Evolutionary conservation across 2,888 invertebrate species (phyloP).

Genomic region (Eurytoma californica): DNA sequence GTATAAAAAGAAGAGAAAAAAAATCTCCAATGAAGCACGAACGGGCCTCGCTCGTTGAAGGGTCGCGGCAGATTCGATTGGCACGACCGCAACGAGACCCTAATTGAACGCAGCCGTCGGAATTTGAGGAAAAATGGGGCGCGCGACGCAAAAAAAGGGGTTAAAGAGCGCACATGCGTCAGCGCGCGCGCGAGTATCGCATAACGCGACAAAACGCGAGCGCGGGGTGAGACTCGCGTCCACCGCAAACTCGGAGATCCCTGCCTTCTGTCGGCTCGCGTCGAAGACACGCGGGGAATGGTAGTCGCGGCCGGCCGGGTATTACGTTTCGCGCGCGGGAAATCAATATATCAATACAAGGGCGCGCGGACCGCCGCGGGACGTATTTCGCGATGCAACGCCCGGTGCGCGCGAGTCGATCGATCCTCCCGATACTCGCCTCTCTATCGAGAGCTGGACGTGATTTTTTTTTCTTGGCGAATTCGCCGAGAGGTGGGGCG

Average conservation of each 20-base stretch:
- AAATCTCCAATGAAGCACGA: constrained; percentile 11
- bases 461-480: background rate
- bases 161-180: too few species aligned
- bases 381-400: constrained; percentile 3
- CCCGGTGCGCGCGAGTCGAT: background rate
- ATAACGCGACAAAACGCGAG: constrained; percentile 7
- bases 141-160: constrained; percentile 22
- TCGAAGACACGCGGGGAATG: background rate
- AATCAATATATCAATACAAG: constrained; percentile 65
- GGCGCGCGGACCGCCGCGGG: constrained; percentile 47
- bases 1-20: background rate
- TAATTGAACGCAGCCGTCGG: constrained; percentile 42
- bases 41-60: constrained; percentile 9
- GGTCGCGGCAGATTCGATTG: constrained; percentile 48
- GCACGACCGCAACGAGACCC: constrained; percentile 17
- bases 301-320: constrained; percentile 33
- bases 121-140: constrained; percentile 8
- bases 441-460: background rate
- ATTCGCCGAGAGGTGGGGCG: background rate
- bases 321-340: constrained; percentile 59
- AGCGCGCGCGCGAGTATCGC: background rate
- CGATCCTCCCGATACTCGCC: background rate
- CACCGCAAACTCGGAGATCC: background rate
- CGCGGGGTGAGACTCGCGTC: background rate
- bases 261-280: background rate